Base-by-base conservation (phyloP, 2,113 vertebrate species). In the Nothobranchius furzeri region DNA sequence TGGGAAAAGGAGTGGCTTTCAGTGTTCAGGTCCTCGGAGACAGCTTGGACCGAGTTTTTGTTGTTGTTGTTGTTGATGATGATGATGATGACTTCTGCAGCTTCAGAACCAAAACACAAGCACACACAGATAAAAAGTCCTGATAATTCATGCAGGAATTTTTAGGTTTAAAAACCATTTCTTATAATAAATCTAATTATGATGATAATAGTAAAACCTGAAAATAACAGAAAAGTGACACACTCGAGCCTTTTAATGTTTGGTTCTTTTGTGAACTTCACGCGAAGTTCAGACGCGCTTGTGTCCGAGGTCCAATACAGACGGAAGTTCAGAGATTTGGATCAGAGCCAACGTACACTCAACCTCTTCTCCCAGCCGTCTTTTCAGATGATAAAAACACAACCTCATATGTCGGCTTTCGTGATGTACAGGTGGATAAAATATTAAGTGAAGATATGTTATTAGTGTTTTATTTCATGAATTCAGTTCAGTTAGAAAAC, bases 1-100 rank as follows among this genome's bases (percentile, higher is more conserved):
- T 88, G 84, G 81, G 82, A 89, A 87, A 81, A 59, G 30, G 60
- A 68, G 68, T 57, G 70, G 50, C 68, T 77, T 80, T 86, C 54
- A 55, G 62, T 3, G 53, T 52, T 70, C 17, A 15, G 57, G 69
- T 72, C 78, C 73, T 56, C 9, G 0, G 75, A 74, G 86, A 75
- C 42, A 6, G 15, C 37, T 51, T 37, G 65, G 74, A 69, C 70
- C 72, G 25, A 61, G 57, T 60, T 79, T 76, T 79, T 58, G 70
- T 76, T 86, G 79, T 77, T 81, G 78, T 77, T 73, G 73, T 64
- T 57, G 36, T 2, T 57, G 64, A 0, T 20, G 62, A 57, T 73
- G 73, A 67, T 57, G 36, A 6, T 57, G 64, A 0, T 20, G 62
- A 57, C 68, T 86, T 73, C 80, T 80, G 85, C 64, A 82, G 81